Conservation (phyloP, 2,797 vertebrate species). For the Betta splendens region DNA sequence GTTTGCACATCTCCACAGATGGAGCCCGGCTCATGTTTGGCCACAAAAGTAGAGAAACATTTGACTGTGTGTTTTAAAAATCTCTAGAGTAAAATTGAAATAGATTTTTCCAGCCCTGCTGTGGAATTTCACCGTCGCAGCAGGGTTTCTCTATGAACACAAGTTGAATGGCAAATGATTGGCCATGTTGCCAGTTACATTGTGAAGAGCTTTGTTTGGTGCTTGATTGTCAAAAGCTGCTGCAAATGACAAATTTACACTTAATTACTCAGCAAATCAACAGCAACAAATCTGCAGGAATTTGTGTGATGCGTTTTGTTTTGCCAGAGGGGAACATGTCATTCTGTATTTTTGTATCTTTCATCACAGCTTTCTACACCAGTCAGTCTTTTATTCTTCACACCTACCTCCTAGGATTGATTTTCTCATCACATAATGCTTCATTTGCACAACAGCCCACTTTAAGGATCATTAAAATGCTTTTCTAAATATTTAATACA, state of each 20-base stretch:
- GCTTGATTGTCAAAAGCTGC: constrained; percentile 23
- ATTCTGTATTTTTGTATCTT: constrained; percentile 24
- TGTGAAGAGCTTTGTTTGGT: constrained; percentile 26
- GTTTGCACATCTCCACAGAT: constrained; percentile 6
- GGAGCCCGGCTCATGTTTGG: constrained; percentile 5
- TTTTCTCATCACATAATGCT: constrained; percentile 48
- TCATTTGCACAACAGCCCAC: constrained; percentile 50
- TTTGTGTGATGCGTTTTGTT: constrained; percentile 20
- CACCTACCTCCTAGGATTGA: constrained; percentile 47
- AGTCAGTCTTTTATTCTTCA: constrained; percentile 36
- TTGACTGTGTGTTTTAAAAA: constrained; percentile 12
- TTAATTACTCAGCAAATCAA: constrained; percentile 49
- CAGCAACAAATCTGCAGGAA: constrained; percentile 26
- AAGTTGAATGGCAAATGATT: neutral
- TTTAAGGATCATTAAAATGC: constrained; percentile 51
- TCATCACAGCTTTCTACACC: constrained; percentile 30
- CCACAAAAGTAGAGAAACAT: neutral
- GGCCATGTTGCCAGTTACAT: neutral
- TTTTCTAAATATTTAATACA: constrained; percentile 62
- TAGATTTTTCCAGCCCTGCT: neutral
- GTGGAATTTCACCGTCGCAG: neutral
- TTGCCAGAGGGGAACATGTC: constrained; percentile 16
- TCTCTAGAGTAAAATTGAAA: constrained; percentile 10
- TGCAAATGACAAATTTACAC: constrained; percentile 24
- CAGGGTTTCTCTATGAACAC: constrained; percentile 7